These are phyloP conservation scores for Xiphophorus hellerii DNA, from an alignment of 2,113 vertebrate genomes.

Conservation along the genomic window DNA sequence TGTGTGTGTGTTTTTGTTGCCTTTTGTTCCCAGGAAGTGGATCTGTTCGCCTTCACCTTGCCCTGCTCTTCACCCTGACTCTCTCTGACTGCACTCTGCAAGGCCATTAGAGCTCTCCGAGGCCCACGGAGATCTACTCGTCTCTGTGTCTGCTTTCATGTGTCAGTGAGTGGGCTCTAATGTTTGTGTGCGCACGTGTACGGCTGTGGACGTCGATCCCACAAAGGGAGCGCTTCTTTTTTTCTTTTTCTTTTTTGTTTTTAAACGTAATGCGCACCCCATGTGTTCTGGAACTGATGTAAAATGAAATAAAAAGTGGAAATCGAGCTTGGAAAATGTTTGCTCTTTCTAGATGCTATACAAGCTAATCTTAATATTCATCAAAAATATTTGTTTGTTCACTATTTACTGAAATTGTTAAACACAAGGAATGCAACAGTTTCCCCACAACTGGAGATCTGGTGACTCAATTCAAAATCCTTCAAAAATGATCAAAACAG, in stretches of 20 bases:
- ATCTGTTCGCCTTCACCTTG: constrained; percentile 79
- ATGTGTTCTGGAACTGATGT: constrained; percentile 25
- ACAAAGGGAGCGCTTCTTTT: constrained; percentile 22
- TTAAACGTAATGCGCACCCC: constrained; percentile 20
- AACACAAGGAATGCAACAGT: not conserved
- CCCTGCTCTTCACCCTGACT: constrained; percentile 78
- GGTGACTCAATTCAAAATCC: not conserved
- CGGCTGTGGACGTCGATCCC: constrained; percentile 30
- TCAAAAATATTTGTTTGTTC: not conserved
- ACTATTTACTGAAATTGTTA: not conserved
- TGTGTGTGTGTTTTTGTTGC: constrained; percentile 10
- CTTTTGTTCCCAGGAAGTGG: constrained; percentile 42
- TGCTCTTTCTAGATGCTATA: too few relatives aligned
- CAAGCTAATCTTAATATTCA: too few relatives aligned
- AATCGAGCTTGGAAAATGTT: not conserved
- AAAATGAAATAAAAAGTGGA: not conserved
- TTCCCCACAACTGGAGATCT: not conserved
- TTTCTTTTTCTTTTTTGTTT: not conserved
- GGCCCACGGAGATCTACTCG: constrained; percentile 65
- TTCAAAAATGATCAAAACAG: too few relatives aligned
- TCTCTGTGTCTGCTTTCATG: constrained; percentile 76
- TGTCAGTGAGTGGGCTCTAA: constrained; percentile 68
- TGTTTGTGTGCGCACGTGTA: constrained; percentile 21
- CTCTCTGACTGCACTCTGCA: constrained; percentile 74
- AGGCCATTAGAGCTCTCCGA: constrained; percentile 79